Evolutionary conservation across 1,140 invertebrate species (phyloP).

Genomic region (Conopomorpha cramerella): DNA sequence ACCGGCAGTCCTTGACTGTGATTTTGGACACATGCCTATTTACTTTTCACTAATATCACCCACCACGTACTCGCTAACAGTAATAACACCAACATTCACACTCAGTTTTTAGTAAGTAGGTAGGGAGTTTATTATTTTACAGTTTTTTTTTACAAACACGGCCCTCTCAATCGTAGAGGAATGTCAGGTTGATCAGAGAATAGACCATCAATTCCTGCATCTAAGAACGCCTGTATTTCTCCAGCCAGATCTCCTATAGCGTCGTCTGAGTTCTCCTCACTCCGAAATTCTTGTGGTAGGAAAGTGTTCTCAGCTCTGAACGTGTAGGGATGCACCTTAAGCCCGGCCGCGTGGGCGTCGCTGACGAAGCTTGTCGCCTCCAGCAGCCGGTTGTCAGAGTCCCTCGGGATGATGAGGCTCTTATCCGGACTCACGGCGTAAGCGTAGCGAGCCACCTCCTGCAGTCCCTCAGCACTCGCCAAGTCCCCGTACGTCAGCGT

Average conservation of each 20-base stretch:
- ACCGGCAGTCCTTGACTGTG: too few species aligned
- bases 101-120: too few species aligned
- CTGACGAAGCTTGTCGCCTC: slow-evolving; percentile 26
- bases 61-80: too few species aligned
- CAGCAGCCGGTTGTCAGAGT: slow-evolving; percentile 20
- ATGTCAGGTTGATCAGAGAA: slow-evolving; percentile 40
- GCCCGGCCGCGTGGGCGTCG: slow-evolving; percentile 32
- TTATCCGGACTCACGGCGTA: slow-evolving; percentile 40
- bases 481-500: slow-evolving; percentile 30
- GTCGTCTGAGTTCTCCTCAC: slow-evolving; percentile 8
- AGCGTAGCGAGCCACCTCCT: slow-evolving; percentile 33
- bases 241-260: slow-evolving; percentile 25
- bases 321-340: slow-evolving; percentile 42
- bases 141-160: too few species aligned
- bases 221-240: slow-evolving; percentile 27
- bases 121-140: too few species aligned
- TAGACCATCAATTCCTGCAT: slow-evolving; percentile 31
- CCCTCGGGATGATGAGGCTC: slow-evolving; percentile 35
- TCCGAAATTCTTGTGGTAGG: slow-evolving; percentile 28
- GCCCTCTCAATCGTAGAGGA: slow-evolving; percentile 7
- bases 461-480: slow-evolving; percentile 27
- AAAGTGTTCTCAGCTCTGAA: slow-evolving; percentile 41
- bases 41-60: too few species aligned
- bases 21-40: too few species aligned
- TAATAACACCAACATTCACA: too few species aligned